Percentiles rank a stretch among this genome's conserved stretches.
Conservation (phyloP, 2,113 vertebrate species). For the Pogona vitticeps region DNA sequence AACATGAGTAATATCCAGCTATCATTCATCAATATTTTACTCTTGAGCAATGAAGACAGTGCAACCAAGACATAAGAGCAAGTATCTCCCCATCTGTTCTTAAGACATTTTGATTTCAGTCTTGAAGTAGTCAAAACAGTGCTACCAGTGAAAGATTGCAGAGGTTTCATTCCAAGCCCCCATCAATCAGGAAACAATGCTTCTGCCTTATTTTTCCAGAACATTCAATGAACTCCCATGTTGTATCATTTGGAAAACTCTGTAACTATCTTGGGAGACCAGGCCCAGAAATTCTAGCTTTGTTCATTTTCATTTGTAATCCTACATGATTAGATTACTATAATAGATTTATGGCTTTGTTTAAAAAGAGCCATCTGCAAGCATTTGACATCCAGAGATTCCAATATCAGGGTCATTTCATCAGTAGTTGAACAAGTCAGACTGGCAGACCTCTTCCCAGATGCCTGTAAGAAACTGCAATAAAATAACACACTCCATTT, state of each 20-base stretch:
- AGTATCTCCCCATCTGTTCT: not conserved
- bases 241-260: not conserved
- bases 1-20: not conserved
- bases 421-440: accelerated
- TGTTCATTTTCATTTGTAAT: not conserved
- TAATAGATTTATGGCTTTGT: not conserved
- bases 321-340: not conserved
- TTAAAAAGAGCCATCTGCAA: not conserved
- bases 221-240: not conserved
- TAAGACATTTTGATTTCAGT: not conserved
- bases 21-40: not conserved
- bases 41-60: not conserved
- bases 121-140: not conserved
- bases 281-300: not conserved
- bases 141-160: not conserved
- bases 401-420: not conserved
- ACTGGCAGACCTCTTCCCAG: not conserved
- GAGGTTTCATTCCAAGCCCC: not conserved
- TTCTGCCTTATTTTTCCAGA: not conserved
- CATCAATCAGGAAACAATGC: not conserved
- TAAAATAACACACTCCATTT: accelerated
- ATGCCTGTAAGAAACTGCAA: slow-evolving; percentile 23
- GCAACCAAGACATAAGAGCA: not conserved
- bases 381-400: slow-evolving; percentile 24
- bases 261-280: not conserved